Percentiles rank a stretch among this genome's conserved stretches.
Evolutionary conservation across 2,797 vertebrate species (phyloP).

Genomic region (Danio jaintianensis): DNA sequence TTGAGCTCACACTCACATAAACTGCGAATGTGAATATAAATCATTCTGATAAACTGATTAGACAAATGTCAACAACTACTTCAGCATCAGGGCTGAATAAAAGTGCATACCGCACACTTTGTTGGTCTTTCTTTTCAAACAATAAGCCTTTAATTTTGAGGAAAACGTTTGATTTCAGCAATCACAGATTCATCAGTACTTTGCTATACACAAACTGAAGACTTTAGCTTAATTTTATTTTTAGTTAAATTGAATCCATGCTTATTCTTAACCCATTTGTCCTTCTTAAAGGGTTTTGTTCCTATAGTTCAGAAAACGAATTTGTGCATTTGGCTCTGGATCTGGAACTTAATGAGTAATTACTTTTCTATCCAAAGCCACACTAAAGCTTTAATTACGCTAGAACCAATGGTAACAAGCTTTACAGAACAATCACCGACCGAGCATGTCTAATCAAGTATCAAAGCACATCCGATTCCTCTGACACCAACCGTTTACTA

Average conservation of each 20-base stretch:
- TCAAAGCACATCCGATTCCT: constrained; percentile 61
- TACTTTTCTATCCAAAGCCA: constrained; percentile 24
- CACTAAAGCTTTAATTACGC: constrained; percentile 67
- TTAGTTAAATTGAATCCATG: not conserved
- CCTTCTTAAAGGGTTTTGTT: not conserved
- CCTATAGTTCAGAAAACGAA: not conserved
- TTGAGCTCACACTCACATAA: not conserved
- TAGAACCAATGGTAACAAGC: constrained; percentile 65
- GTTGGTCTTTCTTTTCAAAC: not conserved
- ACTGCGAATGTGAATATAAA: not conserved
- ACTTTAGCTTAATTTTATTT: not conserved
- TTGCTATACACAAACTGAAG: not conserved
- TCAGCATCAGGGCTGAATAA: not conserved
- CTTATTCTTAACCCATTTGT: not conserved
- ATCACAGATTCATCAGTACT: not conserved
- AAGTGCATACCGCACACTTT: not conserved
- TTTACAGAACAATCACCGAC: constrained; percentile 66
- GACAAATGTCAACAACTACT: not conserved
- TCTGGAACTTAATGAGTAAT: constrained; percentile 11
- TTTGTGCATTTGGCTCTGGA: not conserved
- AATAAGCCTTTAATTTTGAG: not conserved
- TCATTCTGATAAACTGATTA: not conserved
- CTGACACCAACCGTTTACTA: constrained; percentile 69
- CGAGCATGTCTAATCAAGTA: constrained; percentile 72
- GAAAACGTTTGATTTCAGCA: not conserved